Conservation (phyloP, 2,888 invertebrate species). For the Autographa gamma region DNA sequence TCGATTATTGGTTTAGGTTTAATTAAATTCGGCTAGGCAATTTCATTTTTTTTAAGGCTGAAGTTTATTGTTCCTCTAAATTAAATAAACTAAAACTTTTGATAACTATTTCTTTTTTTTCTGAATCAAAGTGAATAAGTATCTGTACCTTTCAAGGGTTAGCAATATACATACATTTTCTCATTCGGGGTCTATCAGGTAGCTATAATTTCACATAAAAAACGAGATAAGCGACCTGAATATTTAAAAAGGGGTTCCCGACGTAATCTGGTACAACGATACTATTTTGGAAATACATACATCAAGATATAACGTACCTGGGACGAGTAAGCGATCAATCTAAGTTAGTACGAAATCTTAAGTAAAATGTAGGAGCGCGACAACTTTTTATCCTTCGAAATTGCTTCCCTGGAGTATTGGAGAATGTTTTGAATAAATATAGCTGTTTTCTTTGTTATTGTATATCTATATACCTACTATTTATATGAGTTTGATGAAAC, state of each 20-base stretch:
- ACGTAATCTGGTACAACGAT: constrained; percentile 15
- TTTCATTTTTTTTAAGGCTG: no score
- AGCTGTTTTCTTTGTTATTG: constrained; percentile 10
- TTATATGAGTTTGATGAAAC: neutral
- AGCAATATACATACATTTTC: constrained; percentile 18
- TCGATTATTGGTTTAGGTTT: neutral
- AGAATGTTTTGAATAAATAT: constrained; percentile 42
- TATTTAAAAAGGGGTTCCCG: constrained; percentile 22
- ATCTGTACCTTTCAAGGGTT: constrained; percentile 13
- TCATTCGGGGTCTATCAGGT: constrained; percentile 5
- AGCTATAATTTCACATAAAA: constrained; percentile 34
- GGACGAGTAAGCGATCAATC: constrained; percentile 34
- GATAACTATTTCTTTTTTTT: no score
- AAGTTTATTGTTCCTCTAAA: no score
- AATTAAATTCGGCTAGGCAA: neutral
- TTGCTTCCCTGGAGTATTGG: constrained; percentile 26
- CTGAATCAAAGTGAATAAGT: neutral
- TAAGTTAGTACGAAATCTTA: constrained; percentile 31
- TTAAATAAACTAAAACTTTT: no score
- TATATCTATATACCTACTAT: constrained; percentile 10
- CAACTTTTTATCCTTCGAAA: constrained; percentile 33
- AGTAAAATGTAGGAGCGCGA: constrained; percentile 27
- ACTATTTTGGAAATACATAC: constrained; percentile 22
- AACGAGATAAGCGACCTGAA: constrained; percentile 23
- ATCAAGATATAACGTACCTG: constrained; percentile 2